A percentile compares a stretch with the other conserved stretches of the same genome.
Evolutionary conservation across 1,140 invertebrate species (phyloP).

Genomic region (Proales similis): DNA sequence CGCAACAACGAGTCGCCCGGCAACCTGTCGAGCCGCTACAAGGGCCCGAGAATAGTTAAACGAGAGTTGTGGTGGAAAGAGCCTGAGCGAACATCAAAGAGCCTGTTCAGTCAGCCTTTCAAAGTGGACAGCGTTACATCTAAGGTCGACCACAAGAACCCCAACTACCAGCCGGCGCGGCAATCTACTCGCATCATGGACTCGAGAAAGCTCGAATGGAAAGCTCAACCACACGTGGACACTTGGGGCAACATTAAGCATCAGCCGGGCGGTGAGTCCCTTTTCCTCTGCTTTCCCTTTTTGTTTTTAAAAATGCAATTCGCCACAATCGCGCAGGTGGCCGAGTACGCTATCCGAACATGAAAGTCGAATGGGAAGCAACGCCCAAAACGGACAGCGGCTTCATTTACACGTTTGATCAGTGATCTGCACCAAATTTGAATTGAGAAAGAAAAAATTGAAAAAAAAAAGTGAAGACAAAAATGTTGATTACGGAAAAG

Average conservation of each 20-base stretch:
- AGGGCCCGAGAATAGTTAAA: constrained; percentile 17
- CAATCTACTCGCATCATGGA: constrained; percentile 9
- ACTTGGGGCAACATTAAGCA: constrained; percentile 33
- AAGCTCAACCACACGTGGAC: constrained; percentile 22
- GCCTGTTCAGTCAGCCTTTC: neutral
- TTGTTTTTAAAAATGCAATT: neutral
- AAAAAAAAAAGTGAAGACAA: too few relatives aligned
- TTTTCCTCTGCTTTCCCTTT: too few relatives aligned
- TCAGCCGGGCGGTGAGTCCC: constrained; percentile 5
- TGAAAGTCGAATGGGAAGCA: constrained; percentile 7
- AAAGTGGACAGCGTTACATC: constrained; percentile 14
- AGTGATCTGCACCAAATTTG: too few relatives aligned
- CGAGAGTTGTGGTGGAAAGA: constrained; percentile 35
- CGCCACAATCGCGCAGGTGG: neutral
- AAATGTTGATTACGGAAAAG: too few relatives aligned
- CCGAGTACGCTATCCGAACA: constrained; percentile 5
- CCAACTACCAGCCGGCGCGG: neutral
- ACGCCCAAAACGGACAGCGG: constrained; percentile 28
- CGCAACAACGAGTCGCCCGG: too few relatives aligned
- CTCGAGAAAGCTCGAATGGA: constrained; percentile 9
- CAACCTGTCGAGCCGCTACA: too few relatives aligned
- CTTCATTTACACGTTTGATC: constrained; percentile 25
- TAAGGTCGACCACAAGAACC: constrained; percentile 20
- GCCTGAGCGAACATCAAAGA: constrained; percentile 11
- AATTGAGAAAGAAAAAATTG: too few relatives aligned